A percentile compares a stretch with the other conserved stretches of the same genome.
Conservation (phyloP, 2,888 invertebrate species). For the Dryocosmus kuriphilus region DNA sequence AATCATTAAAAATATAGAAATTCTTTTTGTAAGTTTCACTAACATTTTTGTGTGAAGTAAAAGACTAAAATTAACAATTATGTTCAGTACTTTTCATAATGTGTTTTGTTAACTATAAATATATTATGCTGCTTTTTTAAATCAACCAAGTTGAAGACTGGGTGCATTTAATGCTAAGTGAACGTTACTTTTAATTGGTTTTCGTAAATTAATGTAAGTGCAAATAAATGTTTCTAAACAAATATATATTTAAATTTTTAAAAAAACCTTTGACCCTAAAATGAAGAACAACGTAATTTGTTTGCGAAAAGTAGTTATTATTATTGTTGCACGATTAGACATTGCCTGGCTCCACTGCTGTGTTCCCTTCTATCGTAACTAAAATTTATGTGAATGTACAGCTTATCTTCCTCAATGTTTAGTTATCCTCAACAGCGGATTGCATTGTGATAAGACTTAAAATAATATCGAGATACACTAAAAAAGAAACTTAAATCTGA, state of each 20-base stretch:
- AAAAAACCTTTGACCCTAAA: background rate
- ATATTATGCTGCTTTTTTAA: background rate
- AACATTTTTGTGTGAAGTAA: background rate
- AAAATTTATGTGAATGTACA: background rate
- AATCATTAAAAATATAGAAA: background rate
- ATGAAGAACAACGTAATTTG: background rate
- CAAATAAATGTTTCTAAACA: constrained; percentile 25
- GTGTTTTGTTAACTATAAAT: background rate
- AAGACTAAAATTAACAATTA: background rate
- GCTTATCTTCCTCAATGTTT: background rate
- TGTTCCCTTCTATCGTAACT: background rate
- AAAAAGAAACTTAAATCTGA: background rate
- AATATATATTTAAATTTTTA: background rate
- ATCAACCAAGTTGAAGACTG: background rate
- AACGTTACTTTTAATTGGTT: background rate
- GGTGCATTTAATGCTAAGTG: background rate
- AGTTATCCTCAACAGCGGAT: background rate
- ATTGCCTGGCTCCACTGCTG: background rate
- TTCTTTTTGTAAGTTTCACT: background rate
- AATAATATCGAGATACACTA: background rate
- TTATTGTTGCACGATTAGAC: constrained; percentile 11
- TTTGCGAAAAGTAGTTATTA: constrained; percentile 10
- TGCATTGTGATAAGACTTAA: background rate
- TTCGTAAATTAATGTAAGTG: constrained; percentile 6
- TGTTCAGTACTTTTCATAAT: background rate